These are phyloP conservation scores for Dasyprocta punctata DNA, from an alignment of 2,113 vertebrate species.

Conservation along the genomic window DNA sequence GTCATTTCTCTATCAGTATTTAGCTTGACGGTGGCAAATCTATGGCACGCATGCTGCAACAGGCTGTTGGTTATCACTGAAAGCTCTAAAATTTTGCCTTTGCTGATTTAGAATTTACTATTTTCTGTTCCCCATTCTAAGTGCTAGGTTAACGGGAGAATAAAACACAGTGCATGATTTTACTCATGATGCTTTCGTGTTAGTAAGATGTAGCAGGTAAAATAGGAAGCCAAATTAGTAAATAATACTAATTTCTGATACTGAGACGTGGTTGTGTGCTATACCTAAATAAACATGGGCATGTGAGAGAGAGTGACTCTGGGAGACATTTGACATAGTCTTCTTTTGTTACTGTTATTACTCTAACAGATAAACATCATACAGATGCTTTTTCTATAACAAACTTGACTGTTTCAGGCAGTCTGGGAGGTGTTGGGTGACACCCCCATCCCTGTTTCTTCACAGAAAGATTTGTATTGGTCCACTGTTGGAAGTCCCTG, in stretches of 20 bases:
- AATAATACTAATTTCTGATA: not conserved
- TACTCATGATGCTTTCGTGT: not conserved
- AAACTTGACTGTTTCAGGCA: not conserved
- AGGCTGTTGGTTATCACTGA: not conserved
- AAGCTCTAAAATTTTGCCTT: not conserved
- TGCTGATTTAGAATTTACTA: not conserved
- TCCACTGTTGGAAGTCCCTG: not conserved
- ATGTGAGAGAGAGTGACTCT: not conserved
- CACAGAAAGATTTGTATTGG: not conserved
- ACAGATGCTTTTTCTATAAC: not conserved
- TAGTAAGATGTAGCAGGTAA: not conserved
- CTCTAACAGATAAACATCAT: not conserved
- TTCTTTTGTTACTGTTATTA: not conserved
- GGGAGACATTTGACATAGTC: not conserved
- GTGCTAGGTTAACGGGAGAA: not conserved
- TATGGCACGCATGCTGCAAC: not conserved
- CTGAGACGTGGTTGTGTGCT: not conserved
- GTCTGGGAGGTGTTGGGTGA: not conserved
- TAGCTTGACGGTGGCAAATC: not conserved
- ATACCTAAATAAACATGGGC: not conserved
- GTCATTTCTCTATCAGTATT: not conserved
- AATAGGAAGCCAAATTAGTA: not conserved
- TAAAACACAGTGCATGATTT: not conserved
- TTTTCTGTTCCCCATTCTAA: not conserved
- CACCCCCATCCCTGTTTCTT: not conserved